Percentiles rank a stretch among this genome's conserved stretches.
phyloP scores from a whole-genome alignment of 2,797 vertebrate species.

The Streptopelia turtur region DNA sequence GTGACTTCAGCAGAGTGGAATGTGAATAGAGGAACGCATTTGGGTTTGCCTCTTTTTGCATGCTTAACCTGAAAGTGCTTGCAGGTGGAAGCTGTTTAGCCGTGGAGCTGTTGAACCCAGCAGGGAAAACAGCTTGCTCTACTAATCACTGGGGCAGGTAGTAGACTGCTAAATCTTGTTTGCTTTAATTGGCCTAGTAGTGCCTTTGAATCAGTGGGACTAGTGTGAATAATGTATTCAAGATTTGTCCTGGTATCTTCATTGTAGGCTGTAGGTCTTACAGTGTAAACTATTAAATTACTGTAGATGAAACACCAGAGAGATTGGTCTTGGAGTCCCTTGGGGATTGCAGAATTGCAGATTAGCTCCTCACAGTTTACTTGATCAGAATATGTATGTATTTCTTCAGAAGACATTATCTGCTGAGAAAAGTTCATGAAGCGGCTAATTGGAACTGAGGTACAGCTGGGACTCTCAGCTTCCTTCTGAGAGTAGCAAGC shows the following conservation, averaged over 20 bases:
- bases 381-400: conserved; percentile 3
- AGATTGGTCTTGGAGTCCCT: neutral
- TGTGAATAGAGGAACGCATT: neutral
- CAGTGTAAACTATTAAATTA: neutral
- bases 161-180: conserved; percentile 2
- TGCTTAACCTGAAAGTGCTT: neutral
- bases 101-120: neutral
- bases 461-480: neutral
- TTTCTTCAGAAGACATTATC: conserved; percentile 25
- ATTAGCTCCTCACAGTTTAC: conserved; percentile 9
- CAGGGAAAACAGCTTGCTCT: neutral
- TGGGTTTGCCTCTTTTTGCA: neutral
- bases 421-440: neutral
- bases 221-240: neutral
- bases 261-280: neutral
- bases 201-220: neutral
- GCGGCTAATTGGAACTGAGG: neutral
- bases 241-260: neutral
- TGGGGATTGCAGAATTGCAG: neutral
- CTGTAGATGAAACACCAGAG: neutral
- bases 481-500: neutral
- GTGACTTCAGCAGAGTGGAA: neutral
- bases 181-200: neutral
- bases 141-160: neutral
- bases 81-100: neutral